phyloP scores from a whole-genome alignment of 2,888 invertebrate species.

The Pheosia tremula region DNA sequence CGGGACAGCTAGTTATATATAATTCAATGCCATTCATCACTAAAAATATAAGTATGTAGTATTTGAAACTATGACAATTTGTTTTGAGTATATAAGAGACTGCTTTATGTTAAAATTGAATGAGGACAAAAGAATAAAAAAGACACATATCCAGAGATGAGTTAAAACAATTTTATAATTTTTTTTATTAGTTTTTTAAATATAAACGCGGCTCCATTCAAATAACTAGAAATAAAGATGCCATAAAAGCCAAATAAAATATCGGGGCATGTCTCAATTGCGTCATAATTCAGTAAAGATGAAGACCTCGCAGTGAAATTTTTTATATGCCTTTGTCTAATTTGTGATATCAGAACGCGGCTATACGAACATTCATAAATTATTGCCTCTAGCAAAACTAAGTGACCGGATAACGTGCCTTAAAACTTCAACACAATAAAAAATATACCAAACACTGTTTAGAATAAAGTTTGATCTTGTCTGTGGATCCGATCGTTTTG shows the following conservation, averaged over 20 bases:
- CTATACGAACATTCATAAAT: slow-evolving; percentile 76
- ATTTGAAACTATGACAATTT: too few relatives aligned
- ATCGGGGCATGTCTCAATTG: slow-evolving; percentile 36
- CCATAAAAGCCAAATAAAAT: slow-evolving; percentile 15
- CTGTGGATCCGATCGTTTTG: slow-evolving; percentile 52
- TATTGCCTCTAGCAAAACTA: slow-evolving; percentile 71
- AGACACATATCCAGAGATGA: too few relatives aligned
- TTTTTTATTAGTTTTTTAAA: neutral
- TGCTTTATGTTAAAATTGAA: too few relatives aligned
- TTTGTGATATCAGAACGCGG: slow-evolving; percentile 70
- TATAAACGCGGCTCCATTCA: neutral
- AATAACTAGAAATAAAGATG: neutral
- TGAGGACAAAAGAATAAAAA: too few relatives aligned
- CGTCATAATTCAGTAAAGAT: slow-evolving; percentile 54
- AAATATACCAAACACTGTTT: slow-evolving; percentile 30
- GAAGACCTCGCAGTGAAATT: slow-evolving; percentile 69
- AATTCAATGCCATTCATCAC: too few relatives aligned
- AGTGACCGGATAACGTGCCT: slow-evolving; percentile 76
- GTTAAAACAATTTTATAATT: too few relatives aligned
- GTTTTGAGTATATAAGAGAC: too few relatives aligned
- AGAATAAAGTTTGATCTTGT: slow-evolving; percentile 34
- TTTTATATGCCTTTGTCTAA: slow-evolving; percentile 68
- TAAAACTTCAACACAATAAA: slow-evolving; percentile 15
- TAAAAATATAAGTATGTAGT: too few relatives aligned
- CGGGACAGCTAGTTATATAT: too few relatives aligned